A percentile compares a stretch with the other conserved stretches of the same genome.
Evolutionary conservation across 2,797 vertebrate genomes (phyloP).

Genomic region (Oryzias dopingdopingensis): DNA sequence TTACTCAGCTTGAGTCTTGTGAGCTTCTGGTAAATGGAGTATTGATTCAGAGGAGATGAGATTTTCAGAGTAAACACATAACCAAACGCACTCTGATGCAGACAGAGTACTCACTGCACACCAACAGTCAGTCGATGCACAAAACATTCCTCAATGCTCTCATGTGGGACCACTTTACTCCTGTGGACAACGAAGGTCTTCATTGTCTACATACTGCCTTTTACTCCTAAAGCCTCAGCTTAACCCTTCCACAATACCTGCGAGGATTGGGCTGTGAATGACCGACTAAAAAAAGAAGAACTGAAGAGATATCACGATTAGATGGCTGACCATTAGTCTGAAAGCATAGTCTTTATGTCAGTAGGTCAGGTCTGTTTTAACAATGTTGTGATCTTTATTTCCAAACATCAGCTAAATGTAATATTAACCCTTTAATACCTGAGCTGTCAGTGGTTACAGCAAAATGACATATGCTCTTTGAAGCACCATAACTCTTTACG

Average conservation of each 20-base stretch:
- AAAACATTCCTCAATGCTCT: slow-evolving; percentile 22
- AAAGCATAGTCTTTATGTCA: too few species aligned
- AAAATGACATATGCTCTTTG: too few species aligned
- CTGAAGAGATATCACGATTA: too few species aligned
- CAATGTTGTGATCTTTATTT: too few species aligned
- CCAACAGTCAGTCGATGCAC: slow-evolving; percentile 17
- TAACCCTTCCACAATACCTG: background rate
- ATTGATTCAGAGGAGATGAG: slow-evolving; percentile 70
- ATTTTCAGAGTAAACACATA: slow-evolving; percentile 66
- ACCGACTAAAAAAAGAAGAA: too few species aligned
- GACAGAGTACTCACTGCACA: slow-evolving; percentile 29
- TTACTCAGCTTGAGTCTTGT: slow-evolving; percentile 24
- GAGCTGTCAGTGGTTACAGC: too few species aligned
- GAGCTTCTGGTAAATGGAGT: slow-evolving; percentile 61
- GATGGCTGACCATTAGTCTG: too few species aligned
- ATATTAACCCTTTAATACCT: too few species aligned
- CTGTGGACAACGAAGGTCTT: slow-evolving; percentile 9
- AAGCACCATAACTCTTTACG: too few species aligned
- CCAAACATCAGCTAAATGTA: too few species aligned
- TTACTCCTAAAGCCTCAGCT: background rate
- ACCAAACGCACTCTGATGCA: slow-evolving; percentile 38
- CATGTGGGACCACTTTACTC: background rate
- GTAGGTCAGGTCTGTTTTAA: too few species aligned
- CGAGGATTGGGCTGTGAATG: too few species aligned
- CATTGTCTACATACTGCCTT: slow-evolving; percentile 9